Conservation (phyloP, 2,888 invertebrate genomes). For the Chrysopilus asiliformis region DNA sequence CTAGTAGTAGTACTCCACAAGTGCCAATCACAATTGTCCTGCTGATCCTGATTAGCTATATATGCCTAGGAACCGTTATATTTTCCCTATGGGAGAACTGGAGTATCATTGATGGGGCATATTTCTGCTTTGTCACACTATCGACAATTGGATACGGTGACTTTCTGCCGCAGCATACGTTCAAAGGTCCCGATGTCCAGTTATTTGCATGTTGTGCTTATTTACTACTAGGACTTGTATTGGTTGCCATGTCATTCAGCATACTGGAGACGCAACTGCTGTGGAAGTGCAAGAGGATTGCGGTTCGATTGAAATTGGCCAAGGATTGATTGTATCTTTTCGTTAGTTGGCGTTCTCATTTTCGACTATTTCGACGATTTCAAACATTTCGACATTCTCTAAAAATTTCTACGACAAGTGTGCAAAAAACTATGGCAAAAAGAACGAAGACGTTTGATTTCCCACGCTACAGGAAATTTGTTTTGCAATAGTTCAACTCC, state of each 20-base stretch:
- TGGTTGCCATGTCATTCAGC: constrained; percentile 76
- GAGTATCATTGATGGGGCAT: constrained; percentile 67
- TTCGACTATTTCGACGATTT: background rate
- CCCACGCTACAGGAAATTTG: too few species aligned
- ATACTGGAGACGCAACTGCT: constrained; percentile 69
- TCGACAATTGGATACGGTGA: constrained; percentile 75
- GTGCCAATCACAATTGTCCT: constrained; percentile 52
- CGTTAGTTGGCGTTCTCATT: too few species aligned
- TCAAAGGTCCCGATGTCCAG: constrained; percentile 43
- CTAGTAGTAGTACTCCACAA: constrained; percentile 19
- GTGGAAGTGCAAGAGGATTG: constrained; percentile 56
- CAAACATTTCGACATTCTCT: background rate
- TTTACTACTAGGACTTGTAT: constrained; percentile 60
- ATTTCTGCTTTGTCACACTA: constrained; percentile 74
- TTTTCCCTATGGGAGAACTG: constrained; percentile 72
- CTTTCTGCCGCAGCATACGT: constrained; percentile 44
- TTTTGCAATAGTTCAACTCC: too few species aligned
- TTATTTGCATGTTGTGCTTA: constrained; percentile 69
- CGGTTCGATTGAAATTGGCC: constrained; percentile 52
- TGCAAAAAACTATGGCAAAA: too few species aligned
- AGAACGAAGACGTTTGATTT: too few species aligned
- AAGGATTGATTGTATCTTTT: constrained; percentile 39
- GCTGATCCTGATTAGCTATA: constrained; percentile 55
- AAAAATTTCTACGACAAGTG: too few species aligned
- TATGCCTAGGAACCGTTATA: constrained; percentile 60